phyloP scores from a whole-genome alignment of 2,797 vertebrate genomes.

The Corythornis leucogaster region DNA sequence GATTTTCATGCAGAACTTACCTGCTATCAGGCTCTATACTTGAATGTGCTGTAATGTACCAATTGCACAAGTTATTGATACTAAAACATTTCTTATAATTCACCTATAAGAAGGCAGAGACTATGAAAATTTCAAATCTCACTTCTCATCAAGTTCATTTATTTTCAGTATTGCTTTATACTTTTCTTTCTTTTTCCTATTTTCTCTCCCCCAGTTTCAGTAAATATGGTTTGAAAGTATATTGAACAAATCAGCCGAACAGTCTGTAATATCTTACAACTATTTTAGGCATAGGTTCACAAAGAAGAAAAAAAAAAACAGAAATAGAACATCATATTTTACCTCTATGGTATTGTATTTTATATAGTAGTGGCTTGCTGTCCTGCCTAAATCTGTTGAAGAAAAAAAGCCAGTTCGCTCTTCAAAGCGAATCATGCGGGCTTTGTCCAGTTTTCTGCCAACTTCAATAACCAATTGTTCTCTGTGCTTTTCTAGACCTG shows the following conservation, averaged over 20 bases:
- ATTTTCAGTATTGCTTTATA: not conserved
- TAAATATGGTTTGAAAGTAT: not conserved
- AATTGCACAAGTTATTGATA: not conserved
- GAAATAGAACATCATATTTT: constrained; percentile 32
- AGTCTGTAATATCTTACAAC: not conserved
- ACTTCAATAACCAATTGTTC: constrained; percentile 90
- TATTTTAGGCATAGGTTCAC: not conserved
- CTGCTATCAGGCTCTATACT: not conserved
- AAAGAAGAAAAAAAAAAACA: not conserved
- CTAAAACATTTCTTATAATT: not conserved
- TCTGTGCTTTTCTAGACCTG: constrained; percentile 89
- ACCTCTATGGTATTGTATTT: constrained; percentile 98
- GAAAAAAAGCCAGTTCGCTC: constrained; percentile 96
- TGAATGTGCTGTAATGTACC: not conserved
- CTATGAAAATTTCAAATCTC: not conserved
- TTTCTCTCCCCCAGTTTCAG: not conserved
- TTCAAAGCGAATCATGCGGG: constrained; percentile 96
- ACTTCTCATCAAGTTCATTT: not conserved
- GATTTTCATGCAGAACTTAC: not conserved
- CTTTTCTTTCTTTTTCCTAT: not conserved
- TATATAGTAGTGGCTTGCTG: constrained; percentile 98
- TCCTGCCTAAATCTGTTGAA: constrained; percentile 95
- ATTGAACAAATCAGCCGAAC: not conserved
- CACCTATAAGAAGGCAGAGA: not conserved
- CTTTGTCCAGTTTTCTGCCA: constrained; percentile 93